Base-by-base conservation (phyloP, 2,113 vertebrate genomes). In the Triplophysa rosa region DNA sequence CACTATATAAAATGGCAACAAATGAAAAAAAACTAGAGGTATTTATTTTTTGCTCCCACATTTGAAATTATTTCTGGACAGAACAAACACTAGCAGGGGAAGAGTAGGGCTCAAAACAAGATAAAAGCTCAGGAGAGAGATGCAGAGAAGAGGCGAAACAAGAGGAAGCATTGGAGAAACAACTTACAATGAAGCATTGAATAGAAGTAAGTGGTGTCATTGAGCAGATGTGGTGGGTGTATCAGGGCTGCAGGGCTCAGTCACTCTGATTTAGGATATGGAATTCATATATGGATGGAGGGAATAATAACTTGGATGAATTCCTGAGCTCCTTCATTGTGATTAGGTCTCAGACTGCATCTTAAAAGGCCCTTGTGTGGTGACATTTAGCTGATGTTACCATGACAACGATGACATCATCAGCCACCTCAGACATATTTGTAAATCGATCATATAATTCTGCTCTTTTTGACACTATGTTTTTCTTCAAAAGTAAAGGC, bases 171-270 rank as follows among this genome's bases (percentile, higher is more conserved):
- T 70, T 62, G 69, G 67, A 33, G 74, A 78, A 78, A 76, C 73
- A 63, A n/a, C 56, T 73, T 73, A 84, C 79, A 84, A 84, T 78
- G 82, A 78, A 42, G 62, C 59, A 84, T 84, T 84, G 62, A 84
- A 67, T 17, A 75, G 29, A 58, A 42, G 76, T 80, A 72, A 84
- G 67, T 80, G 79, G 62, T 63, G 70, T 79, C 79, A 58, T 77
- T 80, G 73, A 77, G 78, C 82, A 84, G 82, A 61, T 80, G 82
- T 84, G 73, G 74, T 59, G 78, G 82, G 73, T 56, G 78, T 68
- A 63, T 68, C 67, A 9, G 79, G 19, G 54, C 62, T 40, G 56
- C 63, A 7, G 54, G 63, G 71, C 71, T 72, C 67, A 82, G 64
- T 74, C 47, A 3, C 67, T 67, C 65, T 37, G 66, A 33, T 67